Evolutionary conservation across 2,113 vertebrate genomes (phyloP).

Genomic region (Daphoenositta chrysoptera): DNA sequence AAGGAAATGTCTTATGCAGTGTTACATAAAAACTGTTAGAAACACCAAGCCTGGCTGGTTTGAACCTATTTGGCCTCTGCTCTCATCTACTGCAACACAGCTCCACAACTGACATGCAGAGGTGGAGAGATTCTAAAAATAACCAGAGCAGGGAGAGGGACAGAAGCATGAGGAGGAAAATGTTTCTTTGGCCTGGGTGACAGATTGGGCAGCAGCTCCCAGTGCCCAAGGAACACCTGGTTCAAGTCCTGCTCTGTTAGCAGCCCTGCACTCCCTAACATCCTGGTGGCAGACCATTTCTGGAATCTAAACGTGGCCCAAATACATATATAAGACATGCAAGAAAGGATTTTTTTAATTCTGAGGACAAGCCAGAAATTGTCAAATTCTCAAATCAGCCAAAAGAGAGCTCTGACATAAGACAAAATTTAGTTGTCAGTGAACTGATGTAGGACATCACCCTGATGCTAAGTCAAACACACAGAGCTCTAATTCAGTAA

Average conservation of each 20-base stretch:
- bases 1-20: not conserved
- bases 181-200: not conserved
- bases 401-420: not conserved
- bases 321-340: not conserved
- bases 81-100: not conserved
- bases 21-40: not conserved
- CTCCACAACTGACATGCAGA: not conserved
- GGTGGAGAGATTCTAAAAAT: constrained; percentile 19
- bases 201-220: not conserved
- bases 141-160: not conserved
- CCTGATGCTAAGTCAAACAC: not conserved
- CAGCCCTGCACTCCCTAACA: not conserved
- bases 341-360: not conserved
- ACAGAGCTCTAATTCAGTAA: not conserved
- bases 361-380: not conserved
- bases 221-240: not conserved
- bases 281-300: not conserved
- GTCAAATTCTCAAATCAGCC: not conserved
- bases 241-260: not conserved
- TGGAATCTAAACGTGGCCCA: not conserved
- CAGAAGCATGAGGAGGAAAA: not conserved
- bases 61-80: not conserved
- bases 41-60: not conserved
- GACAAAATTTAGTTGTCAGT: not conserved
- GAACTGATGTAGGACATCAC: not conserved